Percentiles rank a stretch among this genome's conserved stretches.
Evolutionary conservation across 2,888 invertebrate genomes (phyloP).

Genomic region (Gasteruption jaculator): DNA sequence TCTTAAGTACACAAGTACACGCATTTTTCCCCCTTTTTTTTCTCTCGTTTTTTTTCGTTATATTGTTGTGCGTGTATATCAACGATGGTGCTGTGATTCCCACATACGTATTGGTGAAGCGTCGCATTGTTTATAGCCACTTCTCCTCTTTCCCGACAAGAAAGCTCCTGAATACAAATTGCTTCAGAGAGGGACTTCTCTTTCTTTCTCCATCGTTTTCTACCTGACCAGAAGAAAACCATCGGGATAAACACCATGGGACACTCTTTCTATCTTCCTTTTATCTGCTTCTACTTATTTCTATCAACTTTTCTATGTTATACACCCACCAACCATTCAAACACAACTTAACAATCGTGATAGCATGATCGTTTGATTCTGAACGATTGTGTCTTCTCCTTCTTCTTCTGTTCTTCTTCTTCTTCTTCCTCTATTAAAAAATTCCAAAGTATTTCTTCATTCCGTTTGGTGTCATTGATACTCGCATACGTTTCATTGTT

Average conservation of each 20-base stretch:
- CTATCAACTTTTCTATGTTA: no score
- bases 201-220: slow-evolving; percentile 22
- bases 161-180: slow-evolving; percentile 47
- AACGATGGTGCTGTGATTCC: slow-evolving; percentile 32
- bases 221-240: slow-evolving; percentile 28
- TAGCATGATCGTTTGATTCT: no score
- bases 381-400: no score
- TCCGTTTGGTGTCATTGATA: no score
- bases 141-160: slow-evolving; percentile 46
- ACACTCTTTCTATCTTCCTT: no score
- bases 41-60: slow-evolving; percentile 3
- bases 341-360: no score
- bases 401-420: not conserved
- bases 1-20: slow-evolving; percentile 30
- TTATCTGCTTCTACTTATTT: no score
- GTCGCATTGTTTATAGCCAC: slow-evolving; percentile 50
- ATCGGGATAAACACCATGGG: no score
- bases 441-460: no score
- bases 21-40: slow-evolving; percentile 12
- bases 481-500: no score
- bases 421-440: not conserved
- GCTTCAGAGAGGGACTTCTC: slow-evolving; percentile 24
- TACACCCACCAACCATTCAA: no score
- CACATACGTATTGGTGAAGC: slow-evolving; percentile 42
- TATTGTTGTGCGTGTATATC: slow-evolving; percentile 21